Base-by-base conservation (phyloP, 2,888 invertebrate genomes). In the Panorpa germanica region DNA sequence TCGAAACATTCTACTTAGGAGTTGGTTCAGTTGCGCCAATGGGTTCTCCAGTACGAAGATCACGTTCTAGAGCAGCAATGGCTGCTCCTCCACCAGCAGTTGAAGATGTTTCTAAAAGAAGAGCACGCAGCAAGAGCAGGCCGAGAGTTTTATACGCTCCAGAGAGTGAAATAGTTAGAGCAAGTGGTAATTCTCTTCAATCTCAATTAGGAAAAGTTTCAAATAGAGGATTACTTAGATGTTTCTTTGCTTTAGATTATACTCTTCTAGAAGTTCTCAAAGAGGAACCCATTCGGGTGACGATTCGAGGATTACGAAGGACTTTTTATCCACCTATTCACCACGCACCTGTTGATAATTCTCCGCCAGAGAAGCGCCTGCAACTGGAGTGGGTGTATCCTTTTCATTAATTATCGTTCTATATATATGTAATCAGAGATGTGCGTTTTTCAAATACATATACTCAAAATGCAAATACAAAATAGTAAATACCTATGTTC, bases 381-480 rank as follows among this genome's bases (percentile, higher is more conserved):
- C 71, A 77, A 37, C 62, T 93, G 1, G 88, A 90, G 46, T 93
- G 93, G 91, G 90, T 90, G 76, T 85, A 74, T 70, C 69, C 68
- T 69, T 65, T 40, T 45, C 32, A 29, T 20, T 18, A n/a, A n/a
- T n/a, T n/a, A n/a, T n/a, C n/a, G n/a, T n/a, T n/a, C 21, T 33
- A 33, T 10, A 25, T 19, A 16, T 25, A 25, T 3, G 2, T 11
- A 3, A 3, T 3, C 23, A n/a, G n/a, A n/a, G n/a, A n/a, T n/a
- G n/a, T n/a, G n/a, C n/a, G n/a, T n/a, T n/a, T n/a, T n/a, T n/a
- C n/a, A n/a, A n/a, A n/a, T n/a, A n/a, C n/a, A n/a, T n/a, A n/a
- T n/a, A n/a, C n/a, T n/a, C n/a, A n/a, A n/a, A n/a, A n/a, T n/a
- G n/a, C n/a, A n/a, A n/a, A n/a, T n/a, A n/a, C n/a, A n/a, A n/a